Base-by-base conservation (phyloP, 2,888 invertebrate species). In the Agrotis ipsilon region DNA sequence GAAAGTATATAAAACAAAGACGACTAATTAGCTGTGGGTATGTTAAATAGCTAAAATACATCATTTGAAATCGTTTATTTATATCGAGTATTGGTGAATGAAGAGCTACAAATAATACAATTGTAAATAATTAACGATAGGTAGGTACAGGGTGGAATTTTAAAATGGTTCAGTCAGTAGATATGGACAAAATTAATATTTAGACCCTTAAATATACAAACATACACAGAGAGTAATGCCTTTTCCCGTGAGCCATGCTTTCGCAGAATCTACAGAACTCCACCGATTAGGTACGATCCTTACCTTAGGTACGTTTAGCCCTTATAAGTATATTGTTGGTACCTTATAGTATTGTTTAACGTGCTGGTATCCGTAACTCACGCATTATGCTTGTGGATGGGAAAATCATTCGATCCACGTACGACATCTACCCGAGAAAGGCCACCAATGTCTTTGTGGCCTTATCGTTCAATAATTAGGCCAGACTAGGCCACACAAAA, bases 1-100 rank as follows among this genome's bases (percentile, higher is more conserved):
- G 55, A 52, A 49, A 54, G 66, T 57, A 73, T 19, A 78, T 68
- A 75, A 75, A 78, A 73, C 57, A 77, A 81, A 69, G 54, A 58
- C 43, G 59, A 45, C 51, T 54, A 72, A 59, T 61, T 65, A 52
- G 11, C 39, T 14, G 39, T 46, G 27, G 61, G 21, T 52, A n/a
- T 19, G 32, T 46, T n/a, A 27, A 52, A 51, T 55, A 59, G 39
- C 57, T 49, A 21, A 48, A 16, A 49, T 58, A 58, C 27, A 65
- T 16, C 57, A 55, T 54, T 49, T 46, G 16, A 27, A 51, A 52
- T n/a, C 9, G 16, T 52, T 18, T 9, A 9, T 46, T 4, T 2
- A 9, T 11, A 43, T 21, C 39, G 14, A 32, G 2, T 27, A 46
- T n/a, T 43, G 11, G 19, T 46, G 5, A 5, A 16, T 43, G n/a